phyloP scores from a whole-genome alignment of 2,797 vertebrate genomes.

The Garrulus glandarius region DNA sequence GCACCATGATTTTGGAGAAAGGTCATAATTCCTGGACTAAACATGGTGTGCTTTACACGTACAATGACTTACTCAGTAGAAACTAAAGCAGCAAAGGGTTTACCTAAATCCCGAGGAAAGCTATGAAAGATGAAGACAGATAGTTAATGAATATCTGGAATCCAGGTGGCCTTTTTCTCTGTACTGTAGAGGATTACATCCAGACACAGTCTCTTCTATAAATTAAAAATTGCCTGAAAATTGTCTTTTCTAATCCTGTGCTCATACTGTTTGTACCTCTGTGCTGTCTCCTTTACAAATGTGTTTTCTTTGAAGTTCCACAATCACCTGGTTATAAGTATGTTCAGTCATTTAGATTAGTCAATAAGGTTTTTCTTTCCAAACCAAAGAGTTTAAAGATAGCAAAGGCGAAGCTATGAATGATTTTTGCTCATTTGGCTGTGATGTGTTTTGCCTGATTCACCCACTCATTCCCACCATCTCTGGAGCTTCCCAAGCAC shows the following conservation, averaged over 20 bases:
- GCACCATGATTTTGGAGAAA: not conserved
- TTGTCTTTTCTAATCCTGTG: not conserved
- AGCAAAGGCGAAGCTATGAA: not conserved
- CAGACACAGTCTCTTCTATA: not conserved
- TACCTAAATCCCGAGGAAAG: not conserved
- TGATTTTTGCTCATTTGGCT: not conserved
- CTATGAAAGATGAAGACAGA: not conserved
- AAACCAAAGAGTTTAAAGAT: not conserved
- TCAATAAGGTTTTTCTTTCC: not conserved
- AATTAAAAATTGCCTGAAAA: not conserved
- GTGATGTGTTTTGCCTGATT: not conserved
- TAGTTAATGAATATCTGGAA: not conserved
- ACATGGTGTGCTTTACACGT: accelerated
- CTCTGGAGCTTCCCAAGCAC: not conserved
- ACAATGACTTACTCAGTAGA: not conserved
- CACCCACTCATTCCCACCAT: accelerated
- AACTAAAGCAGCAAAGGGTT: not conserved
- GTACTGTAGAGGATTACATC: not conserved
- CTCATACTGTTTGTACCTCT: not conserved
- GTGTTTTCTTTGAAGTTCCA: not conserved
- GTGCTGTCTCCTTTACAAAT: not conserved
- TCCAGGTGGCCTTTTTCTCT: not conserved
- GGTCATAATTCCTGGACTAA: not conserved
- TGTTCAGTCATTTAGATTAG: not conserved
- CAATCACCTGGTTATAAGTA: not conserved